Evolutionary conservation across 2,888 invertebrate genomes (phyloP), one percentile per base, ranked within the genome.

Genomic region (Drosophila dives): DNA sequence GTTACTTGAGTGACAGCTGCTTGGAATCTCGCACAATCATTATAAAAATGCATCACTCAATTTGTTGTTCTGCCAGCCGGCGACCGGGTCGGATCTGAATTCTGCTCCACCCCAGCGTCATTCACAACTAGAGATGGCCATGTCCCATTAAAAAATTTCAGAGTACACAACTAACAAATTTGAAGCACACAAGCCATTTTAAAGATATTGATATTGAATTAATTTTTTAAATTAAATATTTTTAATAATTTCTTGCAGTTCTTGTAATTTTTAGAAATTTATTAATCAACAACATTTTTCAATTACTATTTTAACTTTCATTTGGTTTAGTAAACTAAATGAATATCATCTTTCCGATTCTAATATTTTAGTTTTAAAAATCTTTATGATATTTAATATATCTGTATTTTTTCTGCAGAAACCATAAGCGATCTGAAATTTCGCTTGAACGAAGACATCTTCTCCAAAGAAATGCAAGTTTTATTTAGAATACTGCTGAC

Each of bases 21-120:
- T 17, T 45, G 56, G 26, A 63, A 69, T 50, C 56, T n/a, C 42
- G 60, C 42, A 36, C 36, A 58, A 65, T 66, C 65, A 86, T 56
- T 54, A 69, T 67, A 59, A 70, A 70, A 56, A 32, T 54, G 33
- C 60, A 68, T 79, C 48, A 42, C 34, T 64, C 60, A 64, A 36
- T 48, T 61, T 40, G 42, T 48, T 61, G 42, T 55, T 20, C 51
- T 62, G 75, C 26, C 67, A 72, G 59, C 53, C 54, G 58, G 58
- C 49, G 36, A 45, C 51, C 70, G 58, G 56, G 63, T 63, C 54
- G 48, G 29, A 59, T n/a, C 54, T 60, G 12, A 15, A 60, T 17
- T 26, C 29, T 56, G 29, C 17, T 17, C 38, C 36, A 12, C 26
- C 36, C 32, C 54, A 66, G 51, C 64, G 51, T 50, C 67, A 66